These are phyloP conservation scores for Tadarida brasiliensis DNA, from an alignment of 2,797 vertebrate genomes.

Conservation along the genomic window DNA sequence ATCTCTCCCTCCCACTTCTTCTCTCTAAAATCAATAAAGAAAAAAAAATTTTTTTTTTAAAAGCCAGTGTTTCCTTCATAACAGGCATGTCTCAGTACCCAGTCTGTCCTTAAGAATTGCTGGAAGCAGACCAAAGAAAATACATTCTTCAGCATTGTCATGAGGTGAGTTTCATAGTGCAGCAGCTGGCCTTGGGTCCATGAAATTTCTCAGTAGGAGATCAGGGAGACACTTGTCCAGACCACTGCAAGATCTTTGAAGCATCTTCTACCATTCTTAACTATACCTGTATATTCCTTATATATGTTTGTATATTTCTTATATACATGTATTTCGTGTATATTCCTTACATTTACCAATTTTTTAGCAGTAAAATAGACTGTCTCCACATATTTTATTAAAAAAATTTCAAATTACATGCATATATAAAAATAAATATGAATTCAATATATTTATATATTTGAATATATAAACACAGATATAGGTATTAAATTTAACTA, in stretches of 20 bases:
- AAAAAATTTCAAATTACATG: not conserved
- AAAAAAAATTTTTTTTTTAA: too few relatives aligned
- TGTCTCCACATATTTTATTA: not conserved
- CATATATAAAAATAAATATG: not conserved
- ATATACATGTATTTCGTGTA: not conserved
- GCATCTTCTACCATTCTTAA: not conserved
- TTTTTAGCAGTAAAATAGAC: not conserved
- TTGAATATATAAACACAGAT: not conserved
- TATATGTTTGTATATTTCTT: not conserved
- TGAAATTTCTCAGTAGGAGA: not conserved
- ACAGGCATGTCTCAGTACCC: not conserved
- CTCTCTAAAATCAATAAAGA: too few relatives aligned
- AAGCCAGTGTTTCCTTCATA: not conserved
- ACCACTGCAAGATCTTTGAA: not conserved
- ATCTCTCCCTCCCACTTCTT: too few relatives aligned
- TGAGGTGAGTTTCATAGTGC: not conserved
- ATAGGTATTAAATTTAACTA: not conserved
- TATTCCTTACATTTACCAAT: not conserved
- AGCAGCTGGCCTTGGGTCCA: not conserved
- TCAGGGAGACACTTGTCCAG: not conserved
- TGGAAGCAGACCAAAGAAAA: not conserved
- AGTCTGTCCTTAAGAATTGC: not conserved
- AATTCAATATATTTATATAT: not conserved
- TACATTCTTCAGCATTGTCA: accelerated
- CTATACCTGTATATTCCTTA: not conserved